phyloP scores from a whole-genome alignment of 2,113 vertebrate species.

The Willisornis vidua region DNA sequence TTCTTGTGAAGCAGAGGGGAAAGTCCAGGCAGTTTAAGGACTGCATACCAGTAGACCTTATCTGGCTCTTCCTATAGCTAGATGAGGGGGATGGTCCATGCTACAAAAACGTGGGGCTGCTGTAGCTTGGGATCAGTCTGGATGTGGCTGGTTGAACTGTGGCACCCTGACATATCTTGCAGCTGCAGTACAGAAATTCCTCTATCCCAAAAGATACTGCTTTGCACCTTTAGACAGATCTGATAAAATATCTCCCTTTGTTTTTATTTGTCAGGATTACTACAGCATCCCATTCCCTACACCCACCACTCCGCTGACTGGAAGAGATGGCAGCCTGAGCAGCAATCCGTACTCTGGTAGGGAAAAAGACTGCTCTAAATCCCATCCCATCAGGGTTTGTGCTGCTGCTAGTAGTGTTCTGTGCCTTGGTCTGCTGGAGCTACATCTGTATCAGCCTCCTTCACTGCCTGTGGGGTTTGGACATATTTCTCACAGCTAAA shows the following conservation, averaged over 20 bases:
- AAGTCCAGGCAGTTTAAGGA: neutral
- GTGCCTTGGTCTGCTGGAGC: neutral
- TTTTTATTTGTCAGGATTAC: slow-evolving; percentile 84
- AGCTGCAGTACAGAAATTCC: neutral
- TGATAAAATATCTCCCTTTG: neutral
- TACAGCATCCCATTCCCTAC: slow-evolving; percentile 97
- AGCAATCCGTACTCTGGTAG: slow-evolving; percentile 96
- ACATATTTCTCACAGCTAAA: neutral
- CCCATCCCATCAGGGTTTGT: neutral
- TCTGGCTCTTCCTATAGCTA: slow-evolving; percentile 6
- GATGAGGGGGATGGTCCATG: slow-evolving; percentile 59
- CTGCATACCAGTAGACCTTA: slow-evolving; percentile 67
- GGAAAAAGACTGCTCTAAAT: neutral
- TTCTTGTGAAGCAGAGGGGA: neutral
- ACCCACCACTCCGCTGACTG: slow-evolving; percentile 90
- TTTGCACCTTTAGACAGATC: neutral
- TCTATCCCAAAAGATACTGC: neutral
- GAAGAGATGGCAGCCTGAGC: slow-evolving; percentile 91
- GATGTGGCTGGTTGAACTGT: neutral
- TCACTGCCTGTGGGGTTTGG: neutral
- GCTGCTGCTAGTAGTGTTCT: neutral
- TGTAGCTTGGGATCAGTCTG: neutral
- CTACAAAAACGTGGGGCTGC: slow-evolving; percentile 28
- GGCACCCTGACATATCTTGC: neutral
- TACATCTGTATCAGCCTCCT: neutral